Base-by-base conservation (phyloP, 2,888 invertebrate genomes). In the Lottia gigantea region DNA sequence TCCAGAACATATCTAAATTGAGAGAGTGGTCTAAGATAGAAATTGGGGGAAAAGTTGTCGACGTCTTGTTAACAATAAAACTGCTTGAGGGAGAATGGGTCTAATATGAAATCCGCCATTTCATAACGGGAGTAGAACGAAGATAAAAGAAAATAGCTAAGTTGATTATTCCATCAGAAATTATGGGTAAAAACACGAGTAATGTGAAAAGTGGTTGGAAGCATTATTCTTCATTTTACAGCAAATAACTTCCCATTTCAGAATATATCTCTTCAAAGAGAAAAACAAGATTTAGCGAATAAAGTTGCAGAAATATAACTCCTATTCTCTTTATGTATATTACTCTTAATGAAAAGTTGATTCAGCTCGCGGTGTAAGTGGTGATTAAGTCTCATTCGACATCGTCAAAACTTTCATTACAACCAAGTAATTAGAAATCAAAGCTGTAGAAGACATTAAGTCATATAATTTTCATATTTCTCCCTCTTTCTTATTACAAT, bases 381-480 rank as follows among this genome's bases (percentile, higher is more conserved):
- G 40, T 40, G 40, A 40, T 40, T 40, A 40, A 11, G 40, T 8
- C 40, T 40, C 40, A 40, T 40, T 40, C 40, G 40, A 6, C 40
- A 55, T 16, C 55, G 55, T 55, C 19, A 55, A 55, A 19, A 23
- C 19, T 23, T 19, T 55, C 23, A 55, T 55, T 55, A 55, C 55
- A 55, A 19, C 23, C 23, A 2, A 12, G 23, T 55, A 55, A 55
- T 55, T 55, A 55, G 55, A 19, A 55, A 55, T 55, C 55, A 55
- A 55, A 55, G 55, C 55, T 23, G 23, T 23, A 55, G 23, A 55
- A 23, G 55, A 55, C 55, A 55, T 55, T 55, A 55, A 55, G 23
- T 55, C 19, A 55, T 55, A 55, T 55, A 23, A 55, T 55, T 55
- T 55, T 55, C 19, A 55, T 55, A 55, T 55, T 55, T 55, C 55